Conservation (phyloP, 2,888 invertebrate genomes). For the Leptothorax acervorum region DNA sequence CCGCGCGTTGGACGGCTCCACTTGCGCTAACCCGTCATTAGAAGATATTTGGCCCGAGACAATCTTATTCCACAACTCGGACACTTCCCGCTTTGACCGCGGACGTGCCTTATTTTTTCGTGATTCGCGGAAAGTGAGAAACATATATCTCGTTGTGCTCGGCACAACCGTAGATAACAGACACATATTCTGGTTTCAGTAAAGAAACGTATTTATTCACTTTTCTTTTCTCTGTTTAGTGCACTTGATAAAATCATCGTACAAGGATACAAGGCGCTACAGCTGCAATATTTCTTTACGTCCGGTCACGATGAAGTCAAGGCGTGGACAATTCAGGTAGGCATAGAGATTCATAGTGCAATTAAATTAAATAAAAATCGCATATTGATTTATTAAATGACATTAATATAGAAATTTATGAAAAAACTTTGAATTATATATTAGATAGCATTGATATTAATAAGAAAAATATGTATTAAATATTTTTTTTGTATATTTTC, state of each 20-base stretch:
- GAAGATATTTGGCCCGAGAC: constrained; percentile 82
- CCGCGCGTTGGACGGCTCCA: constrained; percentile 73
- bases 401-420: background rate
- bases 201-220: background rate
- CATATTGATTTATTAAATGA: background rate
- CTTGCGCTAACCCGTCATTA: constrained; percentile 84
- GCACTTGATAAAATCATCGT: constrained; percentile 98
- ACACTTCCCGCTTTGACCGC: constrained; percentile 76
- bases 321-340: constrained; percentile 99
- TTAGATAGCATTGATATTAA: background rate
- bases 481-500: background rate
- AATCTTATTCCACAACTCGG: constrained; percentile 80
- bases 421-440: background rate
- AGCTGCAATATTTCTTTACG: constrained; percentile 99
- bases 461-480: constrained; percentile 4
- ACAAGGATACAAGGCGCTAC: constrained; percentile 98
- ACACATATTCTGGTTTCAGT: background rate
- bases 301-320: constrained; percentile 99
- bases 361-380: constrained; percentile 1
- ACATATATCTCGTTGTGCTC: background rate
- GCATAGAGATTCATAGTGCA: constrained; percentile 41
- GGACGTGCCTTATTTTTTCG: constrained; percentile 69
- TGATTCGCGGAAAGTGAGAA: constrained; percentile 55
- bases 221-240: constrained; percentile 86
- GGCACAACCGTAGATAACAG: background rate